Conservation (phyloP, 1,140 invertebrate genomes). For the Drosophila hydei region DNA sequence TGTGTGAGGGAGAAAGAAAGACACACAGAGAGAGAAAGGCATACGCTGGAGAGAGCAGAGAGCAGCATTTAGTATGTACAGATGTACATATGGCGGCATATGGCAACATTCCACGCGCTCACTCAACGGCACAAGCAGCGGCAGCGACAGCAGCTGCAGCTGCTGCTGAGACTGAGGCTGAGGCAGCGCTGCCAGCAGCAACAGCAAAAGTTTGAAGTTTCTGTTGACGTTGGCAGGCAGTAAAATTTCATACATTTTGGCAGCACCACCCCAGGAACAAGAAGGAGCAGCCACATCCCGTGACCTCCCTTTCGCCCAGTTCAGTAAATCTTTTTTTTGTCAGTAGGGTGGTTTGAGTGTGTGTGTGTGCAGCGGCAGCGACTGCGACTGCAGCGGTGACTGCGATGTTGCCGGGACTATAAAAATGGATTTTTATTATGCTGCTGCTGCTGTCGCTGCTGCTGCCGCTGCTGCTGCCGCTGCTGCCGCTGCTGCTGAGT, state of each 20-base stretch:
- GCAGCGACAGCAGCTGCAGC: slow-evolving; percentile 17
- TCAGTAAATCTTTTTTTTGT: slow-evolving; percentile 58
- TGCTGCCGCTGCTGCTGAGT: slow-evolving; percentile 33
- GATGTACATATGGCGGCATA: slow-evolving; percentile 73
- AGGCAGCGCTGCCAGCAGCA: slow-evolving; percentile 6
- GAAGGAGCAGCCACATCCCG: slow-evolving; percentile 23
- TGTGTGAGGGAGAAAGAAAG: not conserved
- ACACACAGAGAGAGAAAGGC: not conserved
- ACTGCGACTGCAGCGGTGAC: slow-evolving; percentile 25
- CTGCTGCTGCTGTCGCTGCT: slow-evolving; percentile 41
- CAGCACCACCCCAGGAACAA: slow-evolving; percentile 51
- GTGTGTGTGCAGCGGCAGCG: slow-evolving; percentile 31
- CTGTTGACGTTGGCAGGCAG: slow-evolving; percentile 64
- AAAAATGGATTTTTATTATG: slow-evolving; percentile 81
- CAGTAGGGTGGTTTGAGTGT: slow-evolving; percentile 52
- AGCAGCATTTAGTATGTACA: slow-evolving; percentile 49
- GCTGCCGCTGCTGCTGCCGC: slow-evolving; percentile 35
- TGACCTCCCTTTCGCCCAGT: slow-evolving; percentile 29
- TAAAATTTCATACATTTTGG: slow-evolving; percentile 62
- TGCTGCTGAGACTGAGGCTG: not conserved
- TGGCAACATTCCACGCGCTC: slow-evolving; percentile 73
- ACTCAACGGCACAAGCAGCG: slow-evolving; percentile 50
- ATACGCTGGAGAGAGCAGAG: slow-evolving; percentile 37
- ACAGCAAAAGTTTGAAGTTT: slow-evolving; percentile 49
- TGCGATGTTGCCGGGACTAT: slow-evolving; percentile 66